A percentile compares a stretch with the other conserved stretches of the same genome.
Evolutionary conservation across 53 echinoderm and acorn worm species (phyloP).

Genomic region (Luidia sarsii): DNA sequence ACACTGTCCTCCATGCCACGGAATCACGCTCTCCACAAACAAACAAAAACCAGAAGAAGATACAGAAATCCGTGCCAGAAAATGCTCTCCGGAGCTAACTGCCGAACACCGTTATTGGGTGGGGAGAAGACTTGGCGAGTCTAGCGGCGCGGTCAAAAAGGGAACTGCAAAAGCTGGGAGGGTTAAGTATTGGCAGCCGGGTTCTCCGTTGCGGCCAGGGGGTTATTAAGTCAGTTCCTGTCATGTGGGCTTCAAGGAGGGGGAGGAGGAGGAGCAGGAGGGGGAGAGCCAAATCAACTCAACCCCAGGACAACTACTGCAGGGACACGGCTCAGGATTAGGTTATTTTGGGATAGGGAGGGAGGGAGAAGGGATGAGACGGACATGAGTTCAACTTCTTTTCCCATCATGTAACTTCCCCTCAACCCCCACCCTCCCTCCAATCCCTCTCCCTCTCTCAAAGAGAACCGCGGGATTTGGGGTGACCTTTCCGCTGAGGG

Average conservation of each 20-base stretch:
- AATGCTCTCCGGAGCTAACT: background rate
- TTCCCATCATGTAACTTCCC: too few relatives aligned
- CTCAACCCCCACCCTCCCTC: background rate
- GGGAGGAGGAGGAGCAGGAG: background rate
- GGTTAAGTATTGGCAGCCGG: too few relatives aligned
- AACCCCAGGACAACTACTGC: too few relatives aligned
- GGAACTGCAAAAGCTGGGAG: background rate
- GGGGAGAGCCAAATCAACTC: too few relatives aligned
- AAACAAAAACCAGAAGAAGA: background rate
- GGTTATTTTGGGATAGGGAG: too few relatives aligned
- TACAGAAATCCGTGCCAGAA: background rate
- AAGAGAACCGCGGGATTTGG: background rate
- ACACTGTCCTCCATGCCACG: conserved; percentile 2
- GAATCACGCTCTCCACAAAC: conserved; percentile 15
- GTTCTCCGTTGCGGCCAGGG: too few relatives aligned
- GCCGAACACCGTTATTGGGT: too few relatives aligned
- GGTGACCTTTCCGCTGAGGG: conserved; percentile 12
- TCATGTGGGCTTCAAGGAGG: conserved; percentile 36
- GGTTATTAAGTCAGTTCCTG: conserved; percentile 37
- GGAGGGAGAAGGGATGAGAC: too few relatives aligned
- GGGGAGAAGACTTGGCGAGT: too few relatives aligned
- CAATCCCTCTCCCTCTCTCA: background rate
- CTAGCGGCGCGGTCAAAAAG: background rate
- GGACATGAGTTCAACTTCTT: too few relatives aligned
- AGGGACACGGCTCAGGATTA: too few relatives aligned